Percentiles rank a stretch among this genome's conserved stretches.
These are phyloP conservation scores for Lineus longissimus DNA, from an alignment of 1,140 invertebrate species.

Conservation along the genomic window DNA sequence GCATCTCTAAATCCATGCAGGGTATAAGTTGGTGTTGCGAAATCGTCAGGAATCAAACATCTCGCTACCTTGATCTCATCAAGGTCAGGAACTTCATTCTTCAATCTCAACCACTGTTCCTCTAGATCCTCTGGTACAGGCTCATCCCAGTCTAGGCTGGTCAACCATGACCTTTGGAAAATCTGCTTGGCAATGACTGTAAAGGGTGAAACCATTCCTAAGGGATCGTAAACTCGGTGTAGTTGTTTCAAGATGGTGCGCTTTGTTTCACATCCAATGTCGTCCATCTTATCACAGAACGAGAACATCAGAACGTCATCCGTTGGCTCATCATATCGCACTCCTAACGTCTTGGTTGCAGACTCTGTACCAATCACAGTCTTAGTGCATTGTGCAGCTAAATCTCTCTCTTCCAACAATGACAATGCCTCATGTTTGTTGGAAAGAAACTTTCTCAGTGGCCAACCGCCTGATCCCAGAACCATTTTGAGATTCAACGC, in stretches of 20 bases:
- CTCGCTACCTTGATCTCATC: too few relatives aligned
- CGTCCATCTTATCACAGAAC: neutral
- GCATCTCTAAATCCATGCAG: too few relatives aligned
- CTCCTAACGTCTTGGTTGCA: neutral
- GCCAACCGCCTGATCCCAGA: neutral
- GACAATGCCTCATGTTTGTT: neutral
- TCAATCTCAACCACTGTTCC: neutral
- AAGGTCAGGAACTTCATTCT: neutral
- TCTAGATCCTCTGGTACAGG: neutral
- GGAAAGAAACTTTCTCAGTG: slow-evolving; percentile 3
- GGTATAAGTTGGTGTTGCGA: neutral
- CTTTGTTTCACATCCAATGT: neutral
- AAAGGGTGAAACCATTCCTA: neutral
- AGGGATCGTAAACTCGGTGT: neutral
- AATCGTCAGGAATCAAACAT: neutral
- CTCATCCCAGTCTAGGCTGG: neutral
- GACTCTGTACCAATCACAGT: neutral
- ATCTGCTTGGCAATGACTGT: neutral
- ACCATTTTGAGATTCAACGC: neutral
- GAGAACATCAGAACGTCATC: neutral
- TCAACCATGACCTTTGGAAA: neutral
- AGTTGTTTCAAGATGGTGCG: too few relatives aligned
- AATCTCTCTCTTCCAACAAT: neutral
- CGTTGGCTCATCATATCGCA: neutral
- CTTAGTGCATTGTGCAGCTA: neutral